A percentile compares a stretch with the other conserved stretches of the same genome.
Conservation (phyloP, 2,888 invertebrate genomes). For the Drosophila phalerata region DNA sequence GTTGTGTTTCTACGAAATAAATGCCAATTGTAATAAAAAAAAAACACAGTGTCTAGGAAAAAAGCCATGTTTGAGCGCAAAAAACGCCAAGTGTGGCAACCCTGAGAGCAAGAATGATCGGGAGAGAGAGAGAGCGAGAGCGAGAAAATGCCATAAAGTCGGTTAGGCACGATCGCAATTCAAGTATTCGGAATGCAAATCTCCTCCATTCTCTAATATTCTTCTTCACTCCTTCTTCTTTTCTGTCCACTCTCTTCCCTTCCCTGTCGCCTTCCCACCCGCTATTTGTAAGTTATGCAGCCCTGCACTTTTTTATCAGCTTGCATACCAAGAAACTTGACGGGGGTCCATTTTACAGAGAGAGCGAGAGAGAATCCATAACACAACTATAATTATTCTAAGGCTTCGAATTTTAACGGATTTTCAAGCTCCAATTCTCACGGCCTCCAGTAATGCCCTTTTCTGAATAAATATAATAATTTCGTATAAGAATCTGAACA, state of each 20-base stretch:
- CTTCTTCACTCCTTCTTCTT: not conserved
- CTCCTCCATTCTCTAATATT: not conserved
- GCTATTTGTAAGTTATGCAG: conserved; percentile 5
- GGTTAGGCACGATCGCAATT: conserved; percentile 50
- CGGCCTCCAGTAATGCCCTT: not conserved
- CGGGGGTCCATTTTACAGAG: not conserved
- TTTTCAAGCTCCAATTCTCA: conserved; percentile 5
- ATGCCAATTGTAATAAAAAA: no score
- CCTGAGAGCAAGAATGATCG: not conserved
- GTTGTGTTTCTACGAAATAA: no score
- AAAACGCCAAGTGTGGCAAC: no score
- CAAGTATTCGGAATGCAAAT: conserved; percentile 19
- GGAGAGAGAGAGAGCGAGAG: no score
- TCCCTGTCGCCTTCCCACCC: no score
- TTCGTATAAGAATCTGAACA: no score
- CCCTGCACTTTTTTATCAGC: conserved; percentile 8
- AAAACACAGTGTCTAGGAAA: no score
- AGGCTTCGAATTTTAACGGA: not conserved
- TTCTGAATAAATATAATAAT: no score
- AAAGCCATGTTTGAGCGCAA: no score
- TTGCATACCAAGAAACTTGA: conserved; percentile 9
- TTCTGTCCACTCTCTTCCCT: not conserved
- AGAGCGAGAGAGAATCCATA: not conserved
- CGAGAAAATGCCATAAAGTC: no score
- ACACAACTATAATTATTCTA: not conserved